These are phyloP conservation scores for Onychomys torridus DNA, from an alignment of 2,797 vertebrate species.

Conservation along the genomic window DNA sequence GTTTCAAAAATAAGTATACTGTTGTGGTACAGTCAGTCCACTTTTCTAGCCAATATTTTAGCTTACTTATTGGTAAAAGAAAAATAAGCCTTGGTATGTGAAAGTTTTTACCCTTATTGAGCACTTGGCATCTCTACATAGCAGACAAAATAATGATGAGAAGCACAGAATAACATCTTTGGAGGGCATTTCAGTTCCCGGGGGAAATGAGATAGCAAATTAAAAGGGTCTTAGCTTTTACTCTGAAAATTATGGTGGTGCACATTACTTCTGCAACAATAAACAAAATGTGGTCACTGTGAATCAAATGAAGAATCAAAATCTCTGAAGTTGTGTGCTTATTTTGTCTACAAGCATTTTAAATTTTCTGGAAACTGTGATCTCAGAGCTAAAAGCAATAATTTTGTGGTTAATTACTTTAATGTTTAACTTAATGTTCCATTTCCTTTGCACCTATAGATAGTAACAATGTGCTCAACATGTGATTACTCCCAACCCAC, in stretches of 20 bases:
- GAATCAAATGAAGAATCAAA: constrained; percentile 38
- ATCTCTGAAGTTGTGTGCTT: constrained; percentile 29
- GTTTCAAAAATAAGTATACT: constrained; percentile 2
- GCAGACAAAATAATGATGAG: neutral
- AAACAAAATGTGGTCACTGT: constrained; percentile 31
- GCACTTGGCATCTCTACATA: neutral
- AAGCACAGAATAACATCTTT: constrained; percentile 3
- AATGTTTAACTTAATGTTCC: constrained; percentile 66
- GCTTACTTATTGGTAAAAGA: neutral
- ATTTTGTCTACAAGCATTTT: constrained; percentile 48
- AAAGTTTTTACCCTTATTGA: neutral
- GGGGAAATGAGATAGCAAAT: constrained; percentile 9
- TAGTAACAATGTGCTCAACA: constrained; percentile 1
- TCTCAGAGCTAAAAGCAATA: constrained; percentile 56
- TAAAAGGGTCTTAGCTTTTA: constrained; percentile 34
- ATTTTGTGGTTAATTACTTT: constrained; percentile 63
- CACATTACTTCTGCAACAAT: neutral
- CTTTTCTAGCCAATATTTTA: neutral
- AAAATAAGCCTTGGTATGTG: neutral
- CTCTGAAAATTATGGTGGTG: constrained; percentile 59
- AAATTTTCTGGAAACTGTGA: constrained; percentile 56
- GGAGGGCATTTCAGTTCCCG: neutral
- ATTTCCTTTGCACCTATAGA: constrained; percentile 30
- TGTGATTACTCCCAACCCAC: neutral
- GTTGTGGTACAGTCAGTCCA: neutral